These are phyloP conservation scores for Cynaeus angustus DNA, from an alignment of 2,888 invertebrate genomes.

Conservation along the genomic window DNA sequence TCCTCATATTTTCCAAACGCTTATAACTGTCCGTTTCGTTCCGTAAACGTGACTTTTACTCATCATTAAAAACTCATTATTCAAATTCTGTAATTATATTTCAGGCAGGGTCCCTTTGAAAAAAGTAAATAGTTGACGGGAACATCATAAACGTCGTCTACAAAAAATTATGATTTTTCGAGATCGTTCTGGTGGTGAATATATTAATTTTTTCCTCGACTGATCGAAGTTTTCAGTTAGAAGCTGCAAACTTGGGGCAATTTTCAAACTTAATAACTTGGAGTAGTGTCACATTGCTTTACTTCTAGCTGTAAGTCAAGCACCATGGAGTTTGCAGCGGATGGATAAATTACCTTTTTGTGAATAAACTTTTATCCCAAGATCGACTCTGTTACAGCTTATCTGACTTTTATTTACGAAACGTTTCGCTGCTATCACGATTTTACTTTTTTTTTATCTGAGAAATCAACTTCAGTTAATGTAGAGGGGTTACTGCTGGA, in stretches of 20 bases:
- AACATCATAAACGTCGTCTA: conserved; percentile 40
- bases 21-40: conserved; percentile 37
- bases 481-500: conserved; percentile 17
- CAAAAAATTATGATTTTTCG: conserved; percentile 44
- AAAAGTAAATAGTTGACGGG: conserved; percentile 38
- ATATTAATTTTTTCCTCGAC: conserved; percentile 33
- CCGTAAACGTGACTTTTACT: conserved; percentile 46
- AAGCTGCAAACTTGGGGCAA: conserved; percentile 22
- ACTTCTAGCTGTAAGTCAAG: conserved; percentile 20
- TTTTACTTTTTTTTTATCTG: conserved; percentile 26
- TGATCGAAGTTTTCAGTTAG: conserved; percentile 33
- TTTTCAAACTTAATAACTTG: conserved; percentile 30
- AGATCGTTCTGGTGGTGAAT: conserved; percentile 33
- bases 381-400: conserved; percentile 19
- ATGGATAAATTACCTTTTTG: conserved; percentile 33
- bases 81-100: conserved; percentile 50
- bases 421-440: conserved; percentile 13
- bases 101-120: conserved; percentile 17
- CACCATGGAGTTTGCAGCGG: conserved; percentile 22
- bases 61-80: conserved; percentile 58
- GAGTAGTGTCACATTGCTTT: conserved; percentile 24
- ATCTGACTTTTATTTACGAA: conserved; percentile 38
- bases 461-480: conserved; percentile 24
- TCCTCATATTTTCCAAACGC: conserved; percentile 13
- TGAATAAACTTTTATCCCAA: conserved; percentile 33